These are phyloP conservation scores for Astur gentilis DNA, from an alignment of 2,113 vertebrate species.

Conservation along the genomic window DNA sequence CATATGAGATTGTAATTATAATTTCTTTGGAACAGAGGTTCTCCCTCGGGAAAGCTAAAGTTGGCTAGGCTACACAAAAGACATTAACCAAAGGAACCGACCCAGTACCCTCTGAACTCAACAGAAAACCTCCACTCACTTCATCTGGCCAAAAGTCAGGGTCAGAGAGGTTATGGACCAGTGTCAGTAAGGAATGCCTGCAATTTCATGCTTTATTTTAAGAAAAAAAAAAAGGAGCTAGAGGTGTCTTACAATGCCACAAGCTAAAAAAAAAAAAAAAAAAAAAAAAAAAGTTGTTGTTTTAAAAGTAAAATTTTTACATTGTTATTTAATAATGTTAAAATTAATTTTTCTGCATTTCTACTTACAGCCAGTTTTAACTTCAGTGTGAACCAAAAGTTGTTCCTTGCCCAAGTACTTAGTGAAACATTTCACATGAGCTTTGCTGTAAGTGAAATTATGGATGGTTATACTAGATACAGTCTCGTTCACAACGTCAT, in stretches of 20 bases:
- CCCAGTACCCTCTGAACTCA: background rate
- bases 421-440: constrained; percentile 44
- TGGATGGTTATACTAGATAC: constrained; percentile 47
- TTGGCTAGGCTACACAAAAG: background rate
- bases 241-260: background rate
- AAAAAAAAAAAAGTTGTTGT: background rate
- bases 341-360: background rate
- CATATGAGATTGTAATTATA: background rate
- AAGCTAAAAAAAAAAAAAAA: background rate
- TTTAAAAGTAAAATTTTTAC: background rate
- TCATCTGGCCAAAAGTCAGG: background rate
- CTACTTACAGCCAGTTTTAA: constrained; percentile 67
- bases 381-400: constrained; percentile 5
- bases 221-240: background rate
- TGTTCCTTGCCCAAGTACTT: background rate
- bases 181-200: background rate
- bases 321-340: background rate
- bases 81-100: background rate
- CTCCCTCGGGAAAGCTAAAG: background rate
- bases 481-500: constrained; percentile 26
- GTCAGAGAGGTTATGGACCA: background rate
- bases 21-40: background rate
- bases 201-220: background rate
- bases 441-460: constrained; percentile 44
- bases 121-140: background rate